Base-by-base conservation (phyloP, 2,113 vertebrate genomes). In the Monarcha castaneiventris region DNA sequence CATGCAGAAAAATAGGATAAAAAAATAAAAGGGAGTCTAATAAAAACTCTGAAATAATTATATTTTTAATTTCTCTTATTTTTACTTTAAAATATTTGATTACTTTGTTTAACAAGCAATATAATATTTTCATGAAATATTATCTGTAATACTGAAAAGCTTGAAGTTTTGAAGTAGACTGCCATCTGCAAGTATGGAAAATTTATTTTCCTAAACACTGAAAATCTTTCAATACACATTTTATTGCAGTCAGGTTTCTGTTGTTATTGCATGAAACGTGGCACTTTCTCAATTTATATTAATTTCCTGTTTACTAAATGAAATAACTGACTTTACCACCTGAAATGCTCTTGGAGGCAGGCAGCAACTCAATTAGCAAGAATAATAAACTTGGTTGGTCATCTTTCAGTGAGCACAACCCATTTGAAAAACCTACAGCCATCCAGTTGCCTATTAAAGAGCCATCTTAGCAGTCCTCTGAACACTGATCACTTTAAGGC, bases 351-450 rank as follows among this genome's bases (percentile, higher is more conserved):
- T 97, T 92, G 37, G 75, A 95, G 68, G 68, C 72, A 92, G 68
- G 48, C 71, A 92, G 75, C 29, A 90, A 92, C 74, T 93, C 75
- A 95, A 95, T 97, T 96, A 97, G 66, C 64, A 88, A 63, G 81
- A 95, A 92, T 86, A 97, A 94, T 96, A 84, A 94, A 95, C 43
- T 81, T 75, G 13, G 32, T 67, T 76, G 88, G 88, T 90, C 94
- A 84, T 95, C 91, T 96, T 96, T 94, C 88, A 97, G 37, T 76
- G 87, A 95, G 26, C 49, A 86, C 52, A 75, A 56, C 46, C 67
- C 88, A 67, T 86, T 92, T 49, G 69, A 86, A 95, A 93, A 77
- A 95, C 78, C 71, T 80, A 76, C 58, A 87, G 71, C 41, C 44
- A 74, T 68, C 41, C 59, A 87, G 22, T 41, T 91, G 71, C 78